A percentile compares a stretch with the other conserved stretches of the same genome.
These are phyloP conservation scores for Albula glossodonta DNA, from an alignment of 2,113 vertebrate genomes.

Conservation along the genomic window DNA sequence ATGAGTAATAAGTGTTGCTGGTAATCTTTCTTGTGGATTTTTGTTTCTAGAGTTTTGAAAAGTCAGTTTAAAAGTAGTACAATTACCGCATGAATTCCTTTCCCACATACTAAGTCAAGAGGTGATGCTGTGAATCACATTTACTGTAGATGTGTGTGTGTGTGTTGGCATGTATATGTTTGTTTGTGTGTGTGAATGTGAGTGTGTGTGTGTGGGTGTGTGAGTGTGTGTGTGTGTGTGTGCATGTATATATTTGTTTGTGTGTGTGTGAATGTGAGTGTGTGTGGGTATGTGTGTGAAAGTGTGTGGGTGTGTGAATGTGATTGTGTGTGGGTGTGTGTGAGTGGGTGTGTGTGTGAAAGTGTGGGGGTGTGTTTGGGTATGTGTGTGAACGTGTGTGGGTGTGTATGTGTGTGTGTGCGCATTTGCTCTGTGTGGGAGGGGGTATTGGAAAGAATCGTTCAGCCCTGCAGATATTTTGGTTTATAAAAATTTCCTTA, in stretches of 20 bases:
- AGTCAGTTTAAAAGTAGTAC: conserved; percentile 17
- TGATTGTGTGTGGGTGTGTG: neutral
- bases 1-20: too few relatives aligned
- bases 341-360: neutral
- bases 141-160: conserved; percentile 2
- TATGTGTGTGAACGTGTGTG: neutral
- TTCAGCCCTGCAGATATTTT: conserved; percentile 36
- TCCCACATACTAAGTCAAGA: neutral
- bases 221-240: too few relatives aligned
- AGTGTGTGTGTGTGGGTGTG: too few relatives aligned
- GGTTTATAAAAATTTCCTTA: conserved; percentile 36
- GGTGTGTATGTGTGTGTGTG: neutral
- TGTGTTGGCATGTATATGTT: neutral
- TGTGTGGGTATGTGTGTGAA: too few relatives aligned
- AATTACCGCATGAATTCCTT: conserved; percentile 18
- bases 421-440: neutral
- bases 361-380: neutral
- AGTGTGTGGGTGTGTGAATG: too few relatives aligned
- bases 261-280: too few relatives aligned
- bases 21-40: too few relatives aligned
- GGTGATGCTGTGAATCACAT: neutral
- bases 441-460: conserved; percentile 5
- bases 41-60: too few relatives aligned
- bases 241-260: too few relatives aligned
- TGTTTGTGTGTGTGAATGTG: too few relatives aligned